Evolutionary conservation across 1,140 invertebrate species (phyloP).

Genomic region (Drosophila busckii): DNA sequence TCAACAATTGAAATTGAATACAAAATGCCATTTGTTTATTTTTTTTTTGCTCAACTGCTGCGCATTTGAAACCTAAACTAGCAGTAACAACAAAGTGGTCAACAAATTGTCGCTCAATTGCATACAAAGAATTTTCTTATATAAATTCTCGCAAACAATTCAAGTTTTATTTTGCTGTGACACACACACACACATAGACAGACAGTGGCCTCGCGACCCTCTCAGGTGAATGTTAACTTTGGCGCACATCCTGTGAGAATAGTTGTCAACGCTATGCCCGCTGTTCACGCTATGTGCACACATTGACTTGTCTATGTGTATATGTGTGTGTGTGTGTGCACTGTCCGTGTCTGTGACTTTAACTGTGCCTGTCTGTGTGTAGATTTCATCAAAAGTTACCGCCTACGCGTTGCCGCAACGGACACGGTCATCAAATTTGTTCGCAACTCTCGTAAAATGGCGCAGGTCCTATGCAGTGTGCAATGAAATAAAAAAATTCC

Average conservation of each 20-base stretch:
- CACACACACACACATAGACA: too few species aligned
- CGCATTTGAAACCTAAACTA: too few species aligned
- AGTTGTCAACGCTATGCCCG: slow-evolving; percentile 1
- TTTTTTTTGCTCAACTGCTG: too few species aligned
- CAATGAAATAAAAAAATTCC: slow-evolving; percentile 52
- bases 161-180: too few species aligned
- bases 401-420: slow-evolving; percentile 24
- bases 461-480: slow-evolving; percentile 18
- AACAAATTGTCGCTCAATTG: too few species aligned
- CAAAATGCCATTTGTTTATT: too few species aligned
- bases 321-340: neutral
- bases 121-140: too few species aligned
- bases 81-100: too few species aligned
- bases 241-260: slow-evolving; percentile 49
- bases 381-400: slow-evolving; percentile 59
- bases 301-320: too few species aligned
- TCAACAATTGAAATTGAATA: too few species aligned
- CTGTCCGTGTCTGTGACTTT: slow-evolving; percentile 4
- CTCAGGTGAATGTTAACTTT: slow-evolving; percentile 39
- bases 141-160: too few species aligned
- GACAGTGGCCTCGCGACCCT: neutral
- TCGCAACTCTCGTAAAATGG: slow-evolving; percentile 62
- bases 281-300: slow-evolving; percentile 9
- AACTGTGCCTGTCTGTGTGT: slow-evolving; percentile 2
- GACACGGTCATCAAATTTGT: slow-evolving; percentile 60